A percentile compares a stretch with the other conserved stretches of the same genome.
These are phyloP conservation scores for Microtus oregoni DNA, from an alignment of 2,113 vertebrate species.

Conservation along the genomic window DNA sequence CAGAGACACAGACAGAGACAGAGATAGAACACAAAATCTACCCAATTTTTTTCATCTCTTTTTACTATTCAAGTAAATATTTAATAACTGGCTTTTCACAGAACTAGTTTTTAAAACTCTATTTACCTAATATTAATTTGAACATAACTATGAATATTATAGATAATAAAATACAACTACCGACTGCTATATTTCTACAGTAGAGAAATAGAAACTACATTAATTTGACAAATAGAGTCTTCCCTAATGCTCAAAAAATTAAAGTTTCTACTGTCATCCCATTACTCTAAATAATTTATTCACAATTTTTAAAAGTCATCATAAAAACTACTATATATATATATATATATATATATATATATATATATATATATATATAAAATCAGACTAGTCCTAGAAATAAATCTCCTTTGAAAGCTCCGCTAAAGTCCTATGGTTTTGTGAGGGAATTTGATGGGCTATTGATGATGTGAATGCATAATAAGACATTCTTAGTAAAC, in stretches of 20 bases:
- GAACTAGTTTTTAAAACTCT: background rate
- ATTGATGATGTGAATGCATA: background rate
- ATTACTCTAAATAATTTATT: background rate
- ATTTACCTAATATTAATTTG: background rate
- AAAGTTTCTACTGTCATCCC: background rate
- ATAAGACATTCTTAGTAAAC: background rate
- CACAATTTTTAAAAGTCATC: background rate
- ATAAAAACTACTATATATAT: background rate
- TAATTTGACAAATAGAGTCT: background rate
- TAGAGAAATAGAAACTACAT: background rate
- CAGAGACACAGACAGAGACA: background rate
- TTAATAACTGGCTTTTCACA: background rate
- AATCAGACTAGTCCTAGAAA: no score
- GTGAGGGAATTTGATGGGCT: background rate
- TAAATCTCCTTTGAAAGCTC: background rate
- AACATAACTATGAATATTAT: background rate
- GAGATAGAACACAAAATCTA: background rate
- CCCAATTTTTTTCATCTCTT: background rate
- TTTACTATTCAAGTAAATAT: background rate
- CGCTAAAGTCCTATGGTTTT: background rate
- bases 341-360: no score
- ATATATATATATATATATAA: background rate
- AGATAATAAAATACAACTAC: background rate
- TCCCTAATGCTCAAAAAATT: background rate
- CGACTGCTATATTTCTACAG: background rate